phyloP scores from a whole-genome alignment of 2,113 vertebrate species.

The Dipodomys merriami region DNA sequence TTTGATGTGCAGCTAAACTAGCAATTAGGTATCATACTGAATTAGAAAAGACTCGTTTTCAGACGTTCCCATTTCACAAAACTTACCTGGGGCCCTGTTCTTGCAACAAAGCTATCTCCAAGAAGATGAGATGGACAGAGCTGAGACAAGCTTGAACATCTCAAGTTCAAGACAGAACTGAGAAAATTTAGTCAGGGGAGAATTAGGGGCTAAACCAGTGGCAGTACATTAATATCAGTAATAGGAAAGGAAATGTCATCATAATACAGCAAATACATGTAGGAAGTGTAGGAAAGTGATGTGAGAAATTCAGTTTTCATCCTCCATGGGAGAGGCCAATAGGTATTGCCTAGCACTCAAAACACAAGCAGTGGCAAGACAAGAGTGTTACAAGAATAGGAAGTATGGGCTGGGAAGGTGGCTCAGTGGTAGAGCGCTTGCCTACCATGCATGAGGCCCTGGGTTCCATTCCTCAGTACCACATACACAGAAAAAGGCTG shows the following conservation, averaged over 20 bases:
- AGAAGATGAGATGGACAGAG: conserved; percentile 9
- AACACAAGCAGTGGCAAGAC: not conserved
- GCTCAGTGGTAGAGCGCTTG: no score
- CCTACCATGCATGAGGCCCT: no score
- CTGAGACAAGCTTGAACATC: not conserved
- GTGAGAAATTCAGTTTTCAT: not conserved
- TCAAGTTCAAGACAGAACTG: not conserved
- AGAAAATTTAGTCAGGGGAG: conserved; percentile 20
- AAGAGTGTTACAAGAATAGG: not conserved
- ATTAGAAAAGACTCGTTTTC: conserved; percentile 9
- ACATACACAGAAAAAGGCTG: no score
- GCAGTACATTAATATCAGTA: not conserved
- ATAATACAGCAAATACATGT: not conserved
- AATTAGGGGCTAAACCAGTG: not conserved
- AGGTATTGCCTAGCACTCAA: not conserved
- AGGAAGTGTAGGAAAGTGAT: not conserved
- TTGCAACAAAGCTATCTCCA: not conserved
- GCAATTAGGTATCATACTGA: not conserved
- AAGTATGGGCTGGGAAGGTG: no score
- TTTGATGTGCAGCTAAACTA: conserved; percentile 13
- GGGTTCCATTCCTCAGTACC: no score
- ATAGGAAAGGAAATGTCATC: conserved; percentile 18
- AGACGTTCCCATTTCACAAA: not conserved
- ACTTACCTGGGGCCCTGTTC: not conserved
- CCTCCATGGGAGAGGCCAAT: not conserved